These are phyloP conservation scores for Gnatocerus cornutus DNA, from an alignment of 2,888 invertebrate species.

Conservation along the genomic window DNA sequence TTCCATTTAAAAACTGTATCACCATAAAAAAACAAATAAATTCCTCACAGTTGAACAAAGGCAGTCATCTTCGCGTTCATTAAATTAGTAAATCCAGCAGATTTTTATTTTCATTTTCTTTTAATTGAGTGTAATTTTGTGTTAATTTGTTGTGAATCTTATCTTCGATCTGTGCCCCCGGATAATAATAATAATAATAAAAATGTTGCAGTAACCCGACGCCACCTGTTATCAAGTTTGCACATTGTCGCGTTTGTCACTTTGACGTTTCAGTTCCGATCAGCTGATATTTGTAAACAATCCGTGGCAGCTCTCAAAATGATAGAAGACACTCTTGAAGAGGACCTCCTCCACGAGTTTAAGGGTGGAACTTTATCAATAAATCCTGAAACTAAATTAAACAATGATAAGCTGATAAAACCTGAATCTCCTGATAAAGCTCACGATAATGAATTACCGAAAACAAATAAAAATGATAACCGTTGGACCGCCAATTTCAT, in stretches of 20 bases:
- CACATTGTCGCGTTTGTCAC: background rate
- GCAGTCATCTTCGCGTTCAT: too few relatives aligned
- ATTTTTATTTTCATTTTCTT: too few relatives aligned
- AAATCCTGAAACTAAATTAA: constrained; percentile 55
- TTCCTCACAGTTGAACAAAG: too few relatives aligned
- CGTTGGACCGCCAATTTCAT: constrained; percentile 64
- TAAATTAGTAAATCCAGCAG: too few relatives aligned
- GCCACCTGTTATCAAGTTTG: background rate
- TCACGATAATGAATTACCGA: constrained; percentile 48
- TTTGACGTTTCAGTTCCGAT: constrained; percentile 28
- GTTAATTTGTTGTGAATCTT: too few relatives aligned
- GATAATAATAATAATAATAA: too few relatives aligned
- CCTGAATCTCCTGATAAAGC: constrained; percentile 43
- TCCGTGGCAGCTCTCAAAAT: constrained; percentile 47
- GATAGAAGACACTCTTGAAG: constrained; percentile 68
- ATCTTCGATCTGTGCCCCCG: too few relatives aligned
- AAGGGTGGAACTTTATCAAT: constrained; percentile 72
- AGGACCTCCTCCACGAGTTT: constrained; percentile 74
- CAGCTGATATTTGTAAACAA: constrained; percentile 52
- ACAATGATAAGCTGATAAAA: constrained; percentile 43
- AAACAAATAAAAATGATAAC: constrained; percentile 56
- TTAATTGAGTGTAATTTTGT: too few relatives aligned
- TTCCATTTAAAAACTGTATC: too few relatives aligned
- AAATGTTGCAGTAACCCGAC: background rate
- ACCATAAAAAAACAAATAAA: too few relatives aligned